phyloP scores from a whole-genome alignment of 2,888 invertebrate genomes.

The Rotaria magnacalcarata region DNA sequence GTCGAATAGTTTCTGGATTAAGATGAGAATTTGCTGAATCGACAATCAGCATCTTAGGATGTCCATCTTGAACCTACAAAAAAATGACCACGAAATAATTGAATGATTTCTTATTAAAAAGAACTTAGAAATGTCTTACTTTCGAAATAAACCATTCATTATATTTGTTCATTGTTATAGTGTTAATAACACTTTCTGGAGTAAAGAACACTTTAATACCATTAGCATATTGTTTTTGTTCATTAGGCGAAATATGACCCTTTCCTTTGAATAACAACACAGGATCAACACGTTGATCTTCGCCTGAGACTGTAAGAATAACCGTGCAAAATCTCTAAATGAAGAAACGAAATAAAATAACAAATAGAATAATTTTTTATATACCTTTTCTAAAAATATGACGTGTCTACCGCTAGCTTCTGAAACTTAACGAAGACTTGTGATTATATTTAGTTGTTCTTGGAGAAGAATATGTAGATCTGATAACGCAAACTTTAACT shows the following conservation, averaged over 20 bases:
- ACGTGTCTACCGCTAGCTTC: no score
- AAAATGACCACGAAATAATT: no score
- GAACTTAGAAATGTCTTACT: not conserved
- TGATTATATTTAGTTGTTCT: no score
- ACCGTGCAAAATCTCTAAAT: not conserved
- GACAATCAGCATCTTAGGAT: no score
- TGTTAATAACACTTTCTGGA: not conserved
- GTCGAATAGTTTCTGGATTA: no score
- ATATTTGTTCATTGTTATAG: not conserved
- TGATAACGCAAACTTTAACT: no score
- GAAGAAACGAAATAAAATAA: not conserved
- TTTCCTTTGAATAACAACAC: not conserved
- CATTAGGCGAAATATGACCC: not conserved
- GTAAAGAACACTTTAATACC: not conserved
- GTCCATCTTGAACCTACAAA: no score
- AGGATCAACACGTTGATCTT: slow-evolving; percentile 23
- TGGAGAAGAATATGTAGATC: no score
- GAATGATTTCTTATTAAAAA: no score
- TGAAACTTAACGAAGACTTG: no score
- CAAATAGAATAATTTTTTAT: not conserved
- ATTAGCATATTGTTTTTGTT: not conserved
- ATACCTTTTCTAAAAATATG: not conserved
- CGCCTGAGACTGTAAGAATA: not conserved
- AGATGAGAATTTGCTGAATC: no score
- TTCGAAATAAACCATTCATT: not conserved